phyloP scores from a whole-genome alignment of 2,797 vertebrate species.

The Leuciscus waleckii region DNA sequence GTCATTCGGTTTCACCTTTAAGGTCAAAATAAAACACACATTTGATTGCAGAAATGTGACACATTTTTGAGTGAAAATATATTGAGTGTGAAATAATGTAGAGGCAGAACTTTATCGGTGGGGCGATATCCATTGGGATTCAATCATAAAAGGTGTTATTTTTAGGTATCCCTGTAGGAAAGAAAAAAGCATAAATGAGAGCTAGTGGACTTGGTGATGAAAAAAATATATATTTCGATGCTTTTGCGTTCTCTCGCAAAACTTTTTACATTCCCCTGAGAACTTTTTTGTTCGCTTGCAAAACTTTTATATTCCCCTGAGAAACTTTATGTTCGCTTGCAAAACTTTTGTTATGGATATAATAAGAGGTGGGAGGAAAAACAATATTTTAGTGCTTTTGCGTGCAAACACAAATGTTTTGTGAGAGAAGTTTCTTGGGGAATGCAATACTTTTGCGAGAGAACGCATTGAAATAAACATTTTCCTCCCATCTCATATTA shows the following conservation, averaged over 20 bases:
- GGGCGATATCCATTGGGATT: background rate
- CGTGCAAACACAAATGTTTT: background rate
- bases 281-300: background rate
- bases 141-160: background rate
- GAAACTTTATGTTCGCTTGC: background rate
- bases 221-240: background rate
- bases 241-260: background rate
- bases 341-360: background rate
- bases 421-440: background rate
- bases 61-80: background rate
- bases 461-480: background rate
- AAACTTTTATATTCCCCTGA: background rate
- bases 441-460: background rate
- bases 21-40: conserved; percentile 1
- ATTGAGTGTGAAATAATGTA: background rate
- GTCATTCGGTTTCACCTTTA: background rate
- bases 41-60: background rate
- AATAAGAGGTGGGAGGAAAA: background rate
- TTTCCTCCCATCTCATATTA: too few relatives aligned
- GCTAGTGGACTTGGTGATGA: too few relatives aligned
- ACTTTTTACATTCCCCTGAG: background rate
- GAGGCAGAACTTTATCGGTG: background rate
- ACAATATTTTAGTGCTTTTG: background rate
- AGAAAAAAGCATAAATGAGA: background rate
- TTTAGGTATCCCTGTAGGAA: background rate